Evolutionary conservation across 2,888 invertebrate species (phyloP).

Genomic region (Pseudococcus longispinus): DNA sequence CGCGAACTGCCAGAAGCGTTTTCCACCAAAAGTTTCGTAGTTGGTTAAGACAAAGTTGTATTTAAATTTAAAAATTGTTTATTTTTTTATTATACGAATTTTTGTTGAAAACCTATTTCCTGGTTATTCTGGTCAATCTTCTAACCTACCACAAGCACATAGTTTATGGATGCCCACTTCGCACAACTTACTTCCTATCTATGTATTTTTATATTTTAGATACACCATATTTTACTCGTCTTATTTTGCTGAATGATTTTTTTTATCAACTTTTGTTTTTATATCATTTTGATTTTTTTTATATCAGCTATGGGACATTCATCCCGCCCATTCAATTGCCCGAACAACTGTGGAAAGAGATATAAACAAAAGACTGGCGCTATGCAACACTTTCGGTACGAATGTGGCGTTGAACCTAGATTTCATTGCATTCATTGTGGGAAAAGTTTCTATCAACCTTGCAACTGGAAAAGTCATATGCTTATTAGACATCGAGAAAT

Average conservation of each 20-base stretch:
- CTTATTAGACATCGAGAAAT: not conserved
- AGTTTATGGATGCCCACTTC: too few relatives aligned
- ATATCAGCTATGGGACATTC: not conserved
- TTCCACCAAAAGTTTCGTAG: not conserved
- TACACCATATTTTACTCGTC: not conserved
- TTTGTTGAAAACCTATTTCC: too few relatives aligned
- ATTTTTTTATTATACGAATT: too few relatives aligned
- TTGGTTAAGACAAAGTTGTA: not conserved
- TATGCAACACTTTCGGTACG: slow-evolving; percentile 61
- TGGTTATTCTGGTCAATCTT: too few relatives aligned
- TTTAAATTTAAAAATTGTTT: not conserved
- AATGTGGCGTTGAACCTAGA: slow-evolving; percentile 61
- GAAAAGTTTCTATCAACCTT: slow-evolving; percentile 55
- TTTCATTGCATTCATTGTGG: slow-evolving; percentile 58
- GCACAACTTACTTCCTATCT: too few relatives aligned
- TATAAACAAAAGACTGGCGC: slow-evolving; percentile 62
- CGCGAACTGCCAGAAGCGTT: not conserved
- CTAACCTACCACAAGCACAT: too few relatives aligned
- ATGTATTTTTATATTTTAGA: too few relatives aligned
- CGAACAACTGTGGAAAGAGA: slow-evolving; percentile 58
- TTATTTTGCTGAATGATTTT: not conserved
- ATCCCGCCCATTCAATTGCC: slow-evolving; percentile 37
- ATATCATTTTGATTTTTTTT: not conserved
- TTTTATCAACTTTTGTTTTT: not conserved
- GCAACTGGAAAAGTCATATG: slow-evolving; percentile 55